These are phyloP conservation scores for Gymnarchus niloticus DNA, from an alignment of 2,113 vertebrate species.

Conservation along the genomic window DNA sequence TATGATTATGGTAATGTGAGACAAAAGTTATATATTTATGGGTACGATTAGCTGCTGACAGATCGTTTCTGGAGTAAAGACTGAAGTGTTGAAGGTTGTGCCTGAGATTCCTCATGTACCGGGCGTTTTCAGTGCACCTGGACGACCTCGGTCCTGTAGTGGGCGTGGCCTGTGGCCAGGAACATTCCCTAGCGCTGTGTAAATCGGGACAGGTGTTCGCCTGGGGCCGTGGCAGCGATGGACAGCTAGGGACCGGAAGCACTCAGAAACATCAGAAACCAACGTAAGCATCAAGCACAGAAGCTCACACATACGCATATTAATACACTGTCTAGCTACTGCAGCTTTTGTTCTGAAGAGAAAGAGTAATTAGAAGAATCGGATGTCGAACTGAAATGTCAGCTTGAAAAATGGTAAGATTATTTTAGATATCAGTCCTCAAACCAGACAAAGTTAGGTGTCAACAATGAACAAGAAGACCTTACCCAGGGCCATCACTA, in stretches of 20 bases:
- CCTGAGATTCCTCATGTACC: background rate
- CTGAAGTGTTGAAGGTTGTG: background rate
- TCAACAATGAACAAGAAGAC: background rate
- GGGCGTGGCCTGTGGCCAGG: conserved; percentile 82
- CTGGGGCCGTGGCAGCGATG: conserved; percentile 81
- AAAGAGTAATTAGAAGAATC: background rate
- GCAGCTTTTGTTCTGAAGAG: background rate
- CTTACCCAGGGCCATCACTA: too few relatives aligned
- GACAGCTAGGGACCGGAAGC: conserved; percentile 71
- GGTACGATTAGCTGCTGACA: background rate
- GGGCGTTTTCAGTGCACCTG: conserved; percentile 34
- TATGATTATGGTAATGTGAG: background rate
- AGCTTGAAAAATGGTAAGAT: too few relatives aligned
- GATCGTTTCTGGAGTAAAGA: background rate
- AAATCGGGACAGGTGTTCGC: conserved; percentile 82
- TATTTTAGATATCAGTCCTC: too few relatives aligned
- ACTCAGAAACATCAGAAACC: conserved; percentile 60
- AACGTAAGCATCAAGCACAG: conserved; percentile 52
- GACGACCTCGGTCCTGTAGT: conserved; percentile 47
- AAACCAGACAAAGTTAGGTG: background rate
- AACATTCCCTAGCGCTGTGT: conserved; percentile 81
- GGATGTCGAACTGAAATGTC: too few relatives aligned
- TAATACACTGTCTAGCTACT: background rate
- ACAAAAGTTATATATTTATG: background rate
- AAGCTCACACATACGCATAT: background rate